phyloP scores from a whole-genome alignment of 2,113 vertebrate genomes.

The Muntiacus reevesi region DNA sequence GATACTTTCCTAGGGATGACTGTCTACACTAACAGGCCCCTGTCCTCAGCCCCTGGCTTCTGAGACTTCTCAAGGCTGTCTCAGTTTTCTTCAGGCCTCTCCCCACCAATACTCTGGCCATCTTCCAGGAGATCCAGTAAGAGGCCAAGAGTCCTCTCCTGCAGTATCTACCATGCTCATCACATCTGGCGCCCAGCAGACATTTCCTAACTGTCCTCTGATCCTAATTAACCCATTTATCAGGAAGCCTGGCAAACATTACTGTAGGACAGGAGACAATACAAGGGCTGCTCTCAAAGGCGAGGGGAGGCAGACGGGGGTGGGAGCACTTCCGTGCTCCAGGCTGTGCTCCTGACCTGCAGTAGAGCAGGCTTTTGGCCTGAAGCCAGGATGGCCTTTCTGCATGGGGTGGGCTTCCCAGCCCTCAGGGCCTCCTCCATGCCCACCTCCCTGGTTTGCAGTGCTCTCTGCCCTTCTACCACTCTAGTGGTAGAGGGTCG shows the following conservation, averaged over 20 bases:
- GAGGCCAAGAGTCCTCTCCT: not conserved
- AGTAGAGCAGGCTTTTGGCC: not conserved
- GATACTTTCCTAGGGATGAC: not conserved
- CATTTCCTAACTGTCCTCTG: not conserved
- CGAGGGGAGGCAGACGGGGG: not conserved
- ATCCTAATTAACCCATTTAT: not conserved
- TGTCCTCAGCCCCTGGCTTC: not conserved
- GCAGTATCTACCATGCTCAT: not conserved
- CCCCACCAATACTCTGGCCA: not conserved
- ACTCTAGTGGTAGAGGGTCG: not conserved
- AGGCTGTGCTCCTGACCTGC: not conserved
- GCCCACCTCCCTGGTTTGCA: not conserved
- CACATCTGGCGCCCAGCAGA: not conserved
- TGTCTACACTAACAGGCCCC: not conserved
- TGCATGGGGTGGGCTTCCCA: not conserved
- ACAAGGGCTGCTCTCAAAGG: not conserved
- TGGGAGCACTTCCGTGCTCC: rapidly evolving
- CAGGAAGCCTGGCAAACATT: not conserved
- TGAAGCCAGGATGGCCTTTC: not conserved
- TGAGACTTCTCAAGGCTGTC: not conserved
- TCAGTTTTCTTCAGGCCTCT: not conserved
- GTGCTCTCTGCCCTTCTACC: not conserved
- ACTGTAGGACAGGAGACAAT: not conserved
- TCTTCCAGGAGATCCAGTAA: not conserved
- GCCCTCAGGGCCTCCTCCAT: not conserved